Conservation (phyloP, 1,140 invertebrate species). For the Euura lappo region DNA sequence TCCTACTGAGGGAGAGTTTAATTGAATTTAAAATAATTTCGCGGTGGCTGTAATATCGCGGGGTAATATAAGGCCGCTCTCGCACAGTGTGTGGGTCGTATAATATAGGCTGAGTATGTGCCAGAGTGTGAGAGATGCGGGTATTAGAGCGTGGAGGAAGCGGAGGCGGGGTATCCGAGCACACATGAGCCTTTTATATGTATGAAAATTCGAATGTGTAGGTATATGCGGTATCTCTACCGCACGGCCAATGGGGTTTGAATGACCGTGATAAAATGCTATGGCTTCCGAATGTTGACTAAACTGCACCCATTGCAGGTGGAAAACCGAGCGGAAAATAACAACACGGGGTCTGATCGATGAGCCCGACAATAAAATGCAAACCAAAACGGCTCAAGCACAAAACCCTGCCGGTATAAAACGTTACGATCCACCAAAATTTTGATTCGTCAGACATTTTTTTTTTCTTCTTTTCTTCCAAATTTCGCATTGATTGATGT, state of each 20-base stretch:
- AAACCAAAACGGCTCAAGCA: background rate
- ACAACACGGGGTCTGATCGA: constrained; percentile 45
- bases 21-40: too few species aligned
- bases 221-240: constrained; percentile 58
- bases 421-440: too few species aligned
- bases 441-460: too few species aligned
- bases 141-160: background rate
- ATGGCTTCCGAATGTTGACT: constrained; percentile 63
- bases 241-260: constrained; percentile 61
- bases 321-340: constrained; percentile 61
- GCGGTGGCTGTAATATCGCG: too few species aligned
- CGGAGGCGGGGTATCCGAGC: background rate
- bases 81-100: too few species aligned
- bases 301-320: constrained; percentile 59
- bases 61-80: too few species aligned
- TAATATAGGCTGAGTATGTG: background rate
- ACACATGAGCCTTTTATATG: background rate
- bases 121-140: background rate
- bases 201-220: constrained; percentile 23
- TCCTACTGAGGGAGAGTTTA: too few species aligned
- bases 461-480: too few species aligned
- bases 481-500: too few species aligned
- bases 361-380: constrained; percentile 25
- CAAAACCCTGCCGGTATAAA: too few species aligned
- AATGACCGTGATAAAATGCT: constrained; percentile 61